Conservation (phyloP, 2,888 invertebrate genomes). For the Drosophila greeni region DNA sequence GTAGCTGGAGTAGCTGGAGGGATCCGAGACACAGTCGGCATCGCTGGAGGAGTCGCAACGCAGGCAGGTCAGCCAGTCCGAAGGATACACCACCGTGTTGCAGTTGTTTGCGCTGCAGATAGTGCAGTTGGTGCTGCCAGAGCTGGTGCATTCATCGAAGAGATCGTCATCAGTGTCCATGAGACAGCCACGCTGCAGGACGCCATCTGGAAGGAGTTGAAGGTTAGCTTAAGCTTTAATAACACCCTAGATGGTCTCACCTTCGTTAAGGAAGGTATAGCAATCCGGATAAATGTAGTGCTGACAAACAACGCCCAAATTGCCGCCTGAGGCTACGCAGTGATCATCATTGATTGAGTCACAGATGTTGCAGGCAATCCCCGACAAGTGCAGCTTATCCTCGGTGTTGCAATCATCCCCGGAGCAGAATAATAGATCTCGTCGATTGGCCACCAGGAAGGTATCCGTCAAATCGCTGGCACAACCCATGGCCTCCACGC, state of each 20-base stretch:
- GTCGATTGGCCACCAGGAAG: constrained; percentile 46
- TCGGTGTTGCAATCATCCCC: constrained; percentile 66
- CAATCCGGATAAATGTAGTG: constrained; percentile 62
- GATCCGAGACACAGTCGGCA: constrained; percentile 54
- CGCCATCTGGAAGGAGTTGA: constrained; percentile 50
- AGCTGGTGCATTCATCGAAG: constrained; percentile 60
- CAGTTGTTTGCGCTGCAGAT: constrained; percentile 57
- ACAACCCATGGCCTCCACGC: constrained; percentile 69
- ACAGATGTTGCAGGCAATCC: constrained; percentile 57
- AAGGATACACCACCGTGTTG: constrained; percentile 65
- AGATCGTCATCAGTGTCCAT: constrained; percentile 53
- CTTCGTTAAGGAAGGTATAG: constrained; percentile 48
- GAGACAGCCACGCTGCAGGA: constrained; percentile 68
- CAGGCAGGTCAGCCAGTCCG: constrained; percentile 65
- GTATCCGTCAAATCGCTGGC: constrained; percentile 60
- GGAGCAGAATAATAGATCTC: constrained; percentile 66
- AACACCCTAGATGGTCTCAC: constrained; percentile 39
- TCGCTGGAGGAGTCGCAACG: constrained; percentile 67
- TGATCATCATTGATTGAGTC: constrained; percentile 47
- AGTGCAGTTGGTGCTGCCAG: constrained; percentile 51
- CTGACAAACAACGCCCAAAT: constrained; percentile 23
- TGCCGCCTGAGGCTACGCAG: constrained; percentile 48
- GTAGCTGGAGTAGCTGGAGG: constrained; percentile 44
- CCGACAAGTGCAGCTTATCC: constrained; percentile 37
- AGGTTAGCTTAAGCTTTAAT: not conserved